phyloP scores from a whole-genome alignment of 2,113 vertebrate genomes.

The Platichthys stellatus region DNA sequence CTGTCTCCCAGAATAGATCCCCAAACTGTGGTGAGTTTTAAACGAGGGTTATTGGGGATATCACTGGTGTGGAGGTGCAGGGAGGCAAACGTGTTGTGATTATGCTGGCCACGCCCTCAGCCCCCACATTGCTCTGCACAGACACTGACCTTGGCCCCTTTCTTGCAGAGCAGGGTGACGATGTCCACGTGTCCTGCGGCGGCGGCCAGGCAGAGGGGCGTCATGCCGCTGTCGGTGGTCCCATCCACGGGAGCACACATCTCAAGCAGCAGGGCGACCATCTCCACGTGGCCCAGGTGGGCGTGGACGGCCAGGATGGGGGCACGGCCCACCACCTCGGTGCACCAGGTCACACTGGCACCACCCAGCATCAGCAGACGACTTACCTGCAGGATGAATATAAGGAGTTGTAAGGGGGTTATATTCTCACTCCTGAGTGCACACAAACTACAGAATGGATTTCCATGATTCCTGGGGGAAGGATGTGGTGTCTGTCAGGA shows the following conservation, averaged over 20 bases:
- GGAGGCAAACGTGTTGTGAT: conserved; percentile 11
- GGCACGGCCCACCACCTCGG: conserved; percentile 93
- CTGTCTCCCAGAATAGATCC: conserved; percentile 57
- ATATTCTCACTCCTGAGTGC: too few relatives aligned
- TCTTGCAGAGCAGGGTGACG: conserved; percentile 89
- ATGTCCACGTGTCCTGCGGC: conserved; percentile 89
- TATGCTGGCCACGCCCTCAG: not conserved
- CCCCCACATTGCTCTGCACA: not conserved
- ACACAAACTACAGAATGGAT: too few relatives aligned
- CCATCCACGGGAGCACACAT: conserved; percentile 89
- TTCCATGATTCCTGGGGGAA: too few relatives aligned
- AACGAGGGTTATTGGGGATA: conserved; percentile 32
- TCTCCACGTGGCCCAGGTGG: conserved; percentile 93
- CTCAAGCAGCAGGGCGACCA: conserved; percentile 90
- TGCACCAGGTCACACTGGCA: conserved; percentile 93
- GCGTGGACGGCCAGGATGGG: conserved; percentile 93
- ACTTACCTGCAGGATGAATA: conserved; percentile 86
- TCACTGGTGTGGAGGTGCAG: conserved; percentile 22
- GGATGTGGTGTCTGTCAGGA: too few relatives aligned
- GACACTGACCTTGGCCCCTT: conserved; percentile 88
- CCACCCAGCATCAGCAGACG: conserved; percentile 95
- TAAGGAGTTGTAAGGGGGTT: not conserved
- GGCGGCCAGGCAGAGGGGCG: conserved; percentile 89
- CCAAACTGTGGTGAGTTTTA: conserved; percentile 33
- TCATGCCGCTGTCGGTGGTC: conserved; percentile 89